A percentile compares a stretch with the other conserved stretches of the same genome.
These are phyloP conservation scores for Scylla paramamosain DNA, from an alignment of 1,140 invertebrate genomes.

Conservation along the genomic window DNA sequence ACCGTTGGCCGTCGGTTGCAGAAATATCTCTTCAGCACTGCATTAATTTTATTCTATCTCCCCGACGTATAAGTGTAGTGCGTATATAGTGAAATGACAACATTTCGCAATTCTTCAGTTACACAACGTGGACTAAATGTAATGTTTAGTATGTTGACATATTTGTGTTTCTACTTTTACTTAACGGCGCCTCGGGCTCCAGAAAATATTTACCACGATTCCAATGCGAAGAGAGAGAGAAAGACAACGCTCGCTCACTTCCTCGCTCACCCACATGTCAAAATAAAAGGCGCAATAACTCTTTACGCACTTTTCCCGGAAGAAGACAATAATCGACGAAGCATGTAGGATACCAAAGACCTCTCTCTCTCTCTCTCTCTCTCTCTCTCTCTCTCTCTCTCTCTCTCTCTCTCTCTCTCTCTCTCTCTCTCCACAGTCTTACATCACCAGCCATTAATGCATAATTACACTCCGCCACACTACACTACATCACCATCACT, in stretches of 20 bases:
- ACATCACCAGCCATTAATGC: too few species aligned
- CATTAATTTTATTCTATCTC: too few species aligned
- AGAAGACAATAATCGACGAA: background rate
- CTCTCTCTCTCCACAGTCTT: background rate
- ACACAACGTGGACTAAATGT: too few species aligned
- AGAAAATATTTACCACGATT: background rate
- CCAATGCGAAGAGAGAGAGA: background rate
- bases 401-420: slow-evolving; percentile 20
- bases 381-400: slow-evolving; percentile 20
- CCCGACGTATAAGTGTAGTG: too few species aligned
- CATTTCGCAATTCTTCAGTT: background rate
- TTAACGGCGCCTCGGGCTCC: background rate
- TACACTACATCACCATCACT: background rate
- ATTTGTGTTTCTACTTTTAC: background rate
- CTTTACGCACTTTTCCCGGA: background rate
- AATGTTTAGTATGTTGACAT: background rate
- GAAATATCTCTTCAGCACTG: too few species aligned
- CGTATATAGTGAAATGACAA: background rate
- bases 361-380: slow-evolving; percentile 15
- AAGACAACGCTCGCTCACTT: background rate
- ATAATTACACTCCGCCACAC: too few species aligned
- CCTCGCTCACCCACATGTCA: background rate
- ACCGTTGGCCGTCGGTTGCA: too few species aligned
- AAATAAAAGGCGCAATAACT: background rate
- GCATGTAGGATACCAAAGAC: background rate